Percentiles rank a stretch among this genome's conserved stretches.
Conservation (phyloP, 2,888 invertebrate species). For the Limulus polyphemus region DNA sequence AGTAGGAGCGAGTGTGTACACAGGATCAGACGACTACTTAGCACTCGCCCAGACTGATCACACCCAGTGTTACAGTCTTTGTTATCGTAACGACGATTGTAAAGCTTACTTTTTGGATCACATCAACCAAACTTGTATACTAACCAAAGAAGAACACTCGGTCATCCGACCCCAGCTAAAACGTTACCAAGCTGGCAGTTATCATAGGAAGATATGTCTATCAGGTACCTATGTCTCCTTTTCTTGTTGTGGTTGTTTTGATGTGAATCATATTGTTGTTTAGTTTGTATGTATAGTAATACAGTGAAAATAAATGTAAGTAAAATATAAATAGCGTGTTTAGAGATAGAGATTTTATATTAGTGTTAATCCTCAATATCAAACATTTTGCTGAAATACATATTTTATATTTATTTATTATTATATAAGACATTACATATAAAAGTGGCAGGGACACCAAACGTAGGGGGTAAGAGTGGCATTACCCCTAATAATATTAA, state of each 20-base stretch:
- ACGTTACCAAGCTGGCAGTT: constrained; percentile 14
- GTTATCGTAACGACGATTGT: constrained; percentile 10
- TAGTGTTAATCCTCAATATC: too few species aligned
- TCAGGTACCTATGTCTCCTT: not conserved
- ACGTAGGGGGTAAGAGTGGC: too few species aligned
- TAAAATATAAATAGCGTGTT: not conserved
- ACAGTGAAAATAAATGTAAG: not conserved
- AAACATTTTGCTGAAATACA: too few species aligned
- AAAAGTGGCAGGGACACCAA: too few species aligned
- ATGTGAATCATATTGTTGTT: not conserved
- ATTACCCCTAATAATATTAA: too few species aligned
- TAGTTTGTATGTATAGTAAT: not conserved
- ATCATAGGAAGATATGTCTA: constrained; percentile 18
- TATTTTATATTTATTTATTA: too few species aligned
- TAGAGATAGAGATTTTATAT: not conserved
- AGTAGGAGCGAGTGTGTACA: too few species aligned
- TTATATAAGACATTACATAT: too few species aligned
- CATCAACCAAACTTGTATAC: constrained; percentile 14
- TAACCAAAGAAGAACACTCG: constrained; percentile 3
- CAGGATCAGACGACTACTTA: not conserved
- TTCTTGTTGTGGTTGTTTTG: constrained; percentile 5
- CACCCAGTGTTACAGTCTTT: constrained; percentile 14
- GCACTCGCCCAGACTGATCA: not conserved
- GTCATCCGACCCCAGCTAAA: constrained; percentile 7
- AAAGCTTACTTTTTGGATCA: constrained; percentile 19